These are phyloP conservation scores for Apus apus DNA, from an alignment of 2,113 vertebrate genomes.

Conservation along the genomic window DNA sequence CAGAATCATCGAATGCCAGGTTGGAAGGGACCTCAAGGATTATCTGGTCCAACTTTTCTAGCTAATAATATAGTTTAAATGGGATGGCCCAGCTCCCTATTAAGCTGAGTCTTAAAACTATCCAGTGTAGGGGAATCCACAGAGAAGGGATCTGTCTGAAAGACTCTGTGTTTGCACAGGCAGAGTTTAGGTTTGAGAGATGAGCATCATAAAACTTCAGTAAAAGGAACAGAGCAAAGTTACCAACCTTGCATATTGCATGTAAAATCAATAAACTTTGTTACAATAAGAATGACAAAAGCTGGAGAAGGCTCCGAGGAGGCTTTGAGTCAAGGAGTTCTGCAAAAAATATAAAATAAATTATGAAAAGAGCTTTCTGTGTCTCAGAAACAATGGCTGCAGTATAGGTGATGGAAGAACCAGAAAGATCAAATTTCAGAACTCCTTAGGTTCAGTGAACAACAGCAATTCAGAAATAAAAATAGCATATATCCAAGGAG, in stretches of 20 bases:
- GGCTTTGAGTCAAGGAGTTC: background rate
- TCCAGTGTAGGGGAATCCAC: background rate
- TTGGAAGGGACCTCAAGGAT: too few relatives aligned
- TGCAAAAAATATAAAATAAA: background rate
- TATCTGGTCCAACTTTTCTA: too few relatives aligned
- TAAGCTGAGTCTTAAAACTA: too few relatives aligned
- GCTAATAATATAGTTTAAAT: too few relatives aligned
- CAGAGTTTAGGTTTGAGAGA: background rate
- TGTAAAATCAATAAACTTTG: background rate
- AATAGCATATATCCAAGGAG: background rate
- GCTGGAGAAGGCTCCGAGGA: background rate
- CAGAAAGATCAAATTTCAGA: background rate
- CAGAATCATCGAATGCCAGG: too few relatives aligned
- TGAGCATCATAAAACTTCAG: background rate
- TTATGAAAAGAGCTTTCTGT: background rate
- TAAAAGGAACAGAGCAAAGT: background rate
- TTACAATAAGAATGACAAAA: background rate
- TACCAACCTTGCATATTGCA: fast-evolving
- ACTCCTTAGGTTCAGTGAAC: background rate
- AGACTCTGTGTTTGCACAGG: background rate
- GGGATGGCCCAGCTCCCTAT: too few relatives aligned
- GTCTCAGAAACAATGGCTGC: background rate
- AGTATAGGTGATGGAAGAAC: background rate
- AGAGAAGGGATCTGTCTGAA: background rate
- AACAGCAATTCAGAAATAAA: background rate